Evolutionary conservation across 2,888 invertebrate species (phyloP), one percentile per base, ranked within the genome.

Genomic region (Metellina segmentata): DNA sequence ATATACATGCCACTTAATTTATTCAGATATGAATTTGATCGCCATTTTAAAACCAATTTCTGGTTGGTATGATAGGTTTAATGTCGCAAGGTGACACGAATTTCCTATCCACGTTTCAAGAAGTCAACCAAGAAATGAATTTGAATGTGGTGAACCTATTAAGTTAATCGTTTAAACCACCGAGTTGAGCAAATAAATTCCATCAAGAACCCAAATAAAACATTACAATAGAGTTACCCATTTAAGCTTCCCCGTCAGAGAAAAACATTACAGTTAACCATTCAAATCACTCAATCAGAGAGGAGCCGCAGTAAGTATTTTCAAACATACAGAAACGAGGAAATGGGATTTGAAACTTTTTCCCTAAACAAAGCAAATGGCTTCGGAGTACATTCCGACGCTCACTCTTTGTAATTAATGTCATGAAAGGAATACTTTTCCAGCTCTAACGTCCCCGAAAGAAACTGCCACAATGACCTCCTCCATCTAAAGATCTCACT

Each of bases 351-450:
- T 61, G 16, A 61, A 61, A 61, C 61, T 61, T 34, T 34, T 61
- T 61, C 61, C n/a, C 16, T 61, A 61, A 61, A 61, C 61, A 61
- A 61, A 61, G 11, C 61, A 61, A 61, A 61, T 61, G 61, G 61
- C 61, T 61, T 16, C 9, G 61, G 16, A 61, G 16, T 51, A n/a
- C 19, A 78, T 78, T 78, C 52, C 78, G 19, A 52, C n/a, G 19
- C 49, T 51, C 51, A 20, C 78, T 51, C n/a, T 13, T 48, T 16
- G 51, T 69, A 81, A 81, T 81, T 81, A 81, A 69, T 81, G 69
- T 4, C 48, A n/a, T 16, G 61, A n/a, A 69, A 69, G 53, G 34
- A 48, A 71, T 49, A 69, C 13, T 49, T 70, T 16, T 69, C 16
- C 52, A 19, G 20, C 79, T 13, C 2, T 7, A 81, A 61, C 19